These are phyloP conservation scores for Globodera rostochiensis DNA, from an alignment of 1,140 invertebrate genomes.

Conservation along the genomic window DNA sequence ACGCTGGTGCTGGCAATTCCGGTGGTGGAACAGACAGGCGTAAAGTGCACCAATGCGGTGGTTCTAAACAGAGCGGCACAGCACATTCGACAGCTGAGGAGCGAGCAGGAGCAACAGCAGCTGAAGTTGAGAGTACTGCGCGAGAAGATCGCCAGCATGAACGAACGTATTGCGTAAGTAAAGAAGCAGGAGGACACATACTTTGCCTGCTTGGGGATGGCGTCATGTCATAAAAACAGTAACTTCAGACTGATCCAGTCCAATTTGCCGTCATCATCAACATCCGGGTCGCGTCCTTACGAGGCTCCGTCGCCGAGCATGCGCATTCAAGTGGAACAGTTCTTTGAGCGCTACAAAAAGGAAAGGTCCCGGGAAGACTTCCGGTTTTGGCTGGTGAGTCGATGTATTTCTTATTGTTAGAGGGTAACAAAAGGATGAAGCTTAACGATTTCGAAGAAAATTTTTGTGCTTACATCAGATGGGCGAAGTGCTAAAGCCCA, in stretches of 20 bases:
- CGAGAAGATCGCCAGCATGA: slow-evolving; percentile 50
- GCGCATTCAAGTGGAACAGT: slow-evolving; percentile 48
- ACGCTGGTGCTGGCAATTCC: slow-evolving; percentile 44
- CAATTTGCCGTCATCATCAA: slow-evolving; percentile 46
- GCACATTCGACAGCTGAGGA: slow-evolving; percentile 44
- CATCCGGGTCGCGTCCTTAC: background rate
- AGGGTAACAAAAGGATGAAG: background rate
- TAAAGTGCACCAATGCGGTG: slow-evolving; percentile 53
- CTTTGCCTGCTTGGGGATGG: no score
- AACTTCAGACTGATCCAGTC: slow-evolving; percentile 51
- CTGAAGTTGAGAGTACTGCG: slow-evolving; percentile 37
- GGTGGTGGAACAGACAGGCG: slow-evolving; percentile 48
- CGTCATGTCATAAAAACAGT: no score
- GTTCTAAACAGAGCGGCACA: slow-evolving; percentile 52
- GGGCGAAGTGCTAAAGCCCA: slow-evolving; percentile 49
- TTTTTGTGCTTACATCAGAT: slow-evolving; percentile 35
- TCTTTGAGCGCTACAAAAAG: slow-evolving; percentile 52
- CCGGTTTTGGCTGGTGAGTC: slow-evolving; percentile 48
- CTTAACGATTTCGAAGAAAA: slow-evolving; percentile 15
- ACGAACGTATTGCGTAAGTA: slow-evolving; percentile 50
- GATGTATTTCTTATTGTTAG: background rate
- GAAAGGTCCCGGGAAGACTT: slow-evolving; percentile 47
- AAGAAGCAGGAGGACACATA: background rate
- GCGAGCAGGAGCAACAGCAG: slow-evolving; percentile 30
- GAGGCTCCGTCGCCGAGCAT: slow-evolving; percentile 37